Base-by-base conservation (phyloP, 2,113 vertebrate genomes). In the Actenoides lindsayi region DNA sequence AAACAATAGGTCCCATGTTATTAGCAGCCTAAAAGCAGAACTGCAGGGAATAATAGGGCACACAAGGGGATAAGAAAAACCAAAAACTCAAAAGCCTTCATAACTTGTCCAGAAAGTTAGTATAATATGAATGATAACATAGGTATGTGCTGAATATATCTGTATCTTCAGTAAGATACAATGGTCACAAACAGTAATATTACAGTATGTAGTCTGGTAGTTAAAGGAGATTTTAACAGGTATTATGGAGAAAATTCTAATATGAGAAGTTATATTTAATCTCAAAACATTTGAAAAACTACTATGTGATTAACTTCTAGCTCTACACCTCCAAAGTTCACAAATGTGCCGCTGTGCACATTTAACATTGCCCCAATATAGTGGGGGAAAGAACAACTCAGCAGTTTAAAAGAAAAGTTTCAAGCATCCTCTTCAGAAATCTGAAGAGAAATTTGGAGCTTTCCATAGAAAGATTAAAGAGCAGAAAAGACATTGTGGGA, bases 401-500 rank as follows among this genome's bases (percentile, higher is more conserved):
- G 44, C 73, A 76, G 30, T 48, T 73, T 54, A 31, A 83, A 89
- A 77, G 50, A 31, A 83, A n/a, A 2, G 5, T 62, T 90, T 95
- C 87, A 85, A 87, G 68, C 27, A 44, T 37, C 85, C 82, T 77
- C 39, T 77, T 77, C 30, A 83, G 39, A 25, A 77, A 41, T 75
- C 77, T 77, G 78, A 67, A 78, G 33, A 33, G 48, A 93, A 91
- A 86, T 70, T 21, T 57, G 46, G 24, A 83, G 42, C 28, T 76
- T 95, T 91, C 89, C 44, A 70, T 10, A 51, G 48, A 57, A 77
- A 94, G 75, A 95, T 93, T 94, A 94, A 97, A 95, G 93, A 83
- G 42, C 64, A 60, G 21, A 50, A 78, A 51, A 92, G 71, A 75
- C 48, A 76, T 2, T 35, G 48, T 20, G 91, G 83, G 59, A 69